phyloP scores from a whole-genome alignment of 2,113 vertebrate species.

The Columbina picui region DNA sequence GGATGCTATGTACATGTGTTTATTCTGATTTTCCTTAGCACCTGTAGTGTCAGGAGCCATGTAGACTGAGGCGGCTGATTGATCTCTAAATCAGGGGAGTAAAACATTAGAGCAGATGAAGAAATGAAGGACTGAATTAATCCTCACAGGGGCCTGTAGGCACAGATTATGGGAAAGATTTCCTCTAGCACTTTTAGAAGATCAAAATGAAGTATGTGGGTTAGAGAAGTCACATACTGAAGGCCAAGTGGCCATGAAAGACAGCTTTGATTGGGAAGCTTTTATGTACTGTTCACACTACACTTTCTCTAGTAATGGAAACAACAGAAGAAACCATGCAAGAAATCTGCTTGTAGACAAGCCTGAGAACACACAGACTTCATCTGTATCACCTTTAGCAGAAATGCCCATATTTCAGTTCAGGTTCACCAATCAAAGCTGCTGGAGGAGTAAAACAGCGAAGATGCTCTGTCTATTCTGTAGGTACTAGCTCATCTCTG shows the following conservation, averaged over 20 bases:
- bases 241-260: not conserved
- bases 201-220: not conserved
- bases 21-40: not conserved
- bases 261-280: not conserved
- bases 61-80: not conserved
- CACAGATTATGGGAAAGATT: not conserved
- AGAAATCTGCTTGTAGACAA: not conserved
- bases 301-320: not conserved
- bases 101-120: not conserved
- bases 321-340: not conserved
- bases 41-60: not conserved
- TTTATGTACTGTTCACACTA: not conserved
- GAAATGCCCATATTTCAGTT: slow-evolving; percentile 9
- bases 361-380: not conserved
- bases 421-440: not conserved
- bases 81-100: not conserved
- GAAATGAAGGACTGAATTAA: not conserved
- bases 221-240: not conserved
- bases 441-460: not conserved
- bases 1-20: not conserved
- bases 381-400: not conserved
- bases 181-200: not conserved
- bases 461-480: not conserved
- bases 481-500: not conserved
- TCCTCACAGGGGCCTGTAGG: not conserved